phyloP scores from a whole-genome alignment of 2,797 vertebrate species.

The Sebastes hubbsi region DNA sequence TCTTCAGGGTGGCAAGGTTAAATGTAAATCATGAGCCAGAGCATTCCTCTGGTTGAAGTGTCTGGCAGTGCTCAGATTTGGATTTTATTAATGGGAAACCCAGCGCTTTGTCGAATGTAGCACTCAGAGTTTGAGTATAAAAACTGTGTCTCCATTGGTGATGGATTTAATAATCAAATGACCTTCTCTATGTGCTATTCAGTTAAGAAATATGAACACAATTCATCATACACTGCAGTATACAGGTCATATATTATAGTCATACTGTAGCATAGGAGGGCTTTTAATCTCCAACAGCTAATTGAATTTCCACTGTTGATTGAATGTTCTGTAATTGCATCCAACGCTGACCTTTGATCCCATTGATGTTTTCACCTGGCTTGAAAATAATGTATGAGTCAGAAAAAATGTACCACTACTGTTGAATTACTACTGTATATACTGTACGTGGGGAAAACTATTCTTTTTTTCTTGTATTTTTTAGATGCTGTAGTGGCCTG shows the following conservation, averaged over 20 bases:
- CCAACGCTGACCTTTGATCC: slow-evolving; percentile 30
- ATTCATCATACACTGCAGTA: slow-evolving; percentile 3
- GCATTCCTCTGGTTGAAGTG: background rate
- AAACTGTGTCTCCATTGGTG: background rate
- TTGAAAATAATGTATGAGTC: background rate
- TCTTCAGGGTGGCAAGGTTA: slow-evolving; percentile 54
- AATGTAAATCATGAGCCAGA: slow-evolving; percentile 13
- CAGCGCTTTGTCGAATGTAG: background rate
- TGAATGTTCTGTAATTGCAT: slow-evolving; percentile 20
- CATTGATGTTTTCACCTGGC: slow-evolving; percentile 4
- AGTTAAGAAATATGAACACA: background rate
- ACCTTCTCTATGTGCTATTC: background rate
- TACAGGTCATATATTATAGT: background rate
- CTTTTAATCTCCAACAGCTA: slow-evolving; percentile 13
- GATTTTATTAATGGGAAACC: slow-evolving; percentile 6
- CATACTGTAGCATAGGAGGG: background rate
- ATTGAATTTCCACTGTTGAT: slow-evolving; percentile 37
- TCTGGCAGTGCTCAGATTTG: background rate
- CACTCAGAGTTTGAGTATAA: background rate
- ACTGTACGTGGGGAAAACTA: background rate
- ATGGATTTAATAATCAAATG: background rate
- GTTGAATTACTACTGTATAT: background rate
- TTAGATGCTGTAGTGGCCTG: background rate
- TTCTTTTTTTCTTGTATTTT: background rate
- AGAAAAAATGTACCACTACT: background rate